These are phyloP conservation scores for Chaenocephalus aceratus DNA, from an alignment of 2,113 vertebrate species.

Conservation along the genomic window DNA sequence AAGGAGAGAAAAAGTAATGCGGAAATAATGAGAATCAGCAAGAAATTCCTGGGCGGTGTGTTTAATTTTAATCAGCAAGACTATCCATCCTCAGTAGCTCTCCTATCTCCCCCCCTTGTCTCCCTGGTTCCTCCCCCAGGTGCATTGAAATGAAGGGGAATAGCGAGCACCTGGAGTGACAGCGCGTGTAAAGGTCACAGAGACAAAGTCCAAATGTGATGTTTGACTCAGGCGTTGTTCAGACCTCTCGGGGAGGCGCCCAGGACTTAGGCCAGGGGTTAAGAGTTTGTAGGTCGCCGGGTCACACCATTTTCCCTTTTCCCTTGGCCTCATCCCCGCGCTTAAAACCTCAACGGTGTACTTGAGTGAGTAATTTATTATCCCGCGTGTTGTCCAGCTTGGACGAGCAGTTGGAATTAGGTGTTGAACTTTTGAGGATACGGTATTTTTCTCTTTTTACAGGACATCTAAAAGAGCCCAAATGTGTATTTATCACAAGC, in stretches of 20 bases:
- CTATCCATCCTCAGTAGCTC: constrained; percentile 77
- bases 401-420: constrained; percentile 54
- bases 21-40: constrained; percentile 72
- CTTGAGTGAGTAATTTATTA: constrained; percentile 86
- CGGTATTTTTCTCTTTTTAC: constrained; percentile 30
- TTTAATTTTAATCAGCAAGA: constrained; percentile 84
- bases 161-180: constrained; percentile 61
- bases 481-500: constrained; percentile 7
- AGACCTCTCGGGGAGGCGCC: constrained; percentile 73
- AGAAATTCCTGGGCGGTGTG: constrained; percentile 74
- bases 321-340: constrained; percentile 74
- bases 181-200: constrained; percentile 66
- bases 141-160: constrained; percentile 70
- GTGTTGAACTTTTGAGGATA: constrained; percentile 53
- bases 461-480: background rate
- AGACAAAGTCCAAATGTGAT: constrained; percentile 65
- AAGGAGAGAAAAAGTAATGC: constrained; percentile 37
- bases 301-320: constrained; percentile 83
- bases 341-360: constrained; percentile 81
- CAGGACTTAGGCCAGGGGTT: constrained; percentile 80
- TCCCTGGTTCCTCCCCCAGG: constrained; percentile 39
- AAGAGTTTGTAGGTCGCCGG: constrained; percentile 83
- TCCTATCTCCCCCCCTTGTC: constrained; percentile 17
- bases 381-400: constrained; percentile 57
- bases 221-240: constrained; percentile 63